Evolutionary conservation across 2,113 vertebrate species (phyloP).

Genomic region (Orthochromis malagaraziensis): DNA sequence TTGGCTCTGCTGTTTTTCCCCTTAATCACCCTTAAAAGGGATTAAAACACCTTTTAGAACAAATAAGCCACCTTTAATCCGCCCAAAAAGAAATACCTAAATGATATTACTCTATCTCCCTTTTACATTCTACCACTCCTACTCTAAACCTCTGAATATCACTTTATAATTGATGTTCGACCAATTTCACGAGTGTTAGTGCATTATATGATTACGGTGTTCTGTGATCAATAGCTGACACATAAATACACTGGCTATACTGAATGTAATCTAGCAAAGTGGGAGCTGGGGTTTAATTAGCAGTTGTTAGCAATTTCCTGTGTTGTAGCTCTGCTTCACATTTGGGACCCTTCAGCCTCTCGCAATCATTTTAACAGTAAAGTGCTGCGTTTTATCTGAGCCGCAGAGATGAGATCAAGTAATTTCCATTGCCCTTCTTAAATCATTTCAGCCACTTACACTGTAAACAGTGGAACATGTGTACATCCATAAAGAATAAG

Average conservation of each 20-base stretch:
- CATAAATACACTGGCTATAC: slow-evolving; percentile 15
- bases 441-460: not conserved
- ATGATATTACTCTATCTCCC: not conserved
- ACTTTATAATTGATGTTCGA: slow-evolving; percentile 40
- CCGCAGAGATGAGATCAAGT: not conserved
- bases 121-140: not conserved
- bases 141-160: slow-evolving; percentile 1
- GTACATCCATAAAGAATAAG: not conserved
- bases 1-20: not conserved
- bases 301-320: slow-evolving; percentile 6
- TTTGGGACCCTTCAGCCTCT: slow-evolving; percentile 17
- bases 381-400: slow-evolving; percentile 3
- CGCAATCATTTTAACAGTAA: slow-evolving; percentile 24
- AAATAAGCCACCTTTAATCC: slow-evolving; percentile 7
- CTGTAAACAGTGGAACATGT: not conserved
- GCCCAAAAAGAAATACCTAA: not conserved
- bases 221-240: slow-evolving; percentile 46
- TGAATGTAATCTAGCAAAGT: slow-evolving; percentile 38
- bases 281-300: slow-evolving; percentile 45
- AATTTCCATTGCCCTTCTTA: not conserved
- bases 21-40: slow-evolving; percentile 25
- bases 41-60: slow-evolving; percentile 11
- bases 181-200: not conserved
- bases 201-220: slow-evolving; percentile 30
- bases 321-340: not conserved